Conservation (phyloP, 1,140 invertebrate genomes). For the Leptinotarsa defecta region DNA sequence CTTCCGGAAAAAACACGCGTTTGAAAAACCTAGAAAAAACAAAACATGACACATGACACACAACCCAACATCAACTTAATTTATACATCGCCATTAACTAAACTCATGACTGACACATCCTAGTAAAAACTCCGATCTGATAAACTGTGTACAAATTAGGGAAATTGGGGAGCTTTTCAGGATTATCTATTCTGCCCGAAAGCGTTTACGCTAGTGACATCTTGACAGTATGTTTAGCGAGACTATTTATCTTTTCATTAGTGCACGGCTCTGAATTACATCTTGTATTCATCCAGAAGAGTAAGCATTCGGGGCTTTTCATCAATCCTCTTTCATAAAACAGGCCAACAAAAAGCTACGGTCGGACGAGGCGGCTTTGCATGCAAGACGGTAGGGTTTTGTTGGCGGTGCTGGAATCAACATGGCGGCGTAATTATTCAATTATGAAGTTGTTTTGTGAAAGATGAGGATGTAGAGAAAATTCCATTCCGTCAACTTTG, state of each 20-base stretch:
- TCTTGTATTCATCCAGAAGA: slow-evolving; percentile 2
- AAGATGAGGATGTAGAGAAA: no score
- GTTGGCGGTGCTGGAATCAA: no score
- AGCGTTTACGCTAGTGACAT: slow-evolving; percentile 5
- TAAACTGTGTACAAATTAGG: slow-evolving; percentile 13
- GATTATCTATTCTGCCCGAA: slow-evolving; percentile 10
- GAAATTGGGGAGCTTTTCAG: slow-evolving; percentile 11
- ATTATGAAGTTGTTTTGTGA: no score
- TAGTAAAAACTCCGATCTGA: neutral
- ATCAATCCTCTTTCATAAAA: neutral
- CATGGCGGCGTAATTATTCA: no score
- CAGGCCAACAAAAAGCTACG: neutral
- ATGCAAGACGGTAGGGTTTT: no score
- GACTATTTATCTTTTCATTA: slow-evolving; percentile 20
- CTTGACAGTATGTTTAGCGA: slow-evolving; percentile 15
- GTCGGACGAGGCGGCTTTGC: neutral
- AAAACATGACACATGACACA: neutral
- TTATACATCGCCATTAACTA: neutral
- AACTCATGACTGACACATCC: neutral
- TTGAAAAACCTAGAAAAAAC: neutral
- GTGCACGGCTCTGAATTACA: slow-evolving; percentile 6
- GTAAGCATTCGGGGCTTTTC: slow-evolving; percentile 5
- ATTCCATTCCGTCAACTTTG: no score
- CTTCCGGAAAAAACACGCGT: no score
- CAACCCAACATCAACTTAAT: neutral